A percentile compares a stretch with the other conserved stretches of the same genome.
phyloP scores from a whole-genome alignment of 2,113 vertebrate species.

The Pitta sordida region DNA sequence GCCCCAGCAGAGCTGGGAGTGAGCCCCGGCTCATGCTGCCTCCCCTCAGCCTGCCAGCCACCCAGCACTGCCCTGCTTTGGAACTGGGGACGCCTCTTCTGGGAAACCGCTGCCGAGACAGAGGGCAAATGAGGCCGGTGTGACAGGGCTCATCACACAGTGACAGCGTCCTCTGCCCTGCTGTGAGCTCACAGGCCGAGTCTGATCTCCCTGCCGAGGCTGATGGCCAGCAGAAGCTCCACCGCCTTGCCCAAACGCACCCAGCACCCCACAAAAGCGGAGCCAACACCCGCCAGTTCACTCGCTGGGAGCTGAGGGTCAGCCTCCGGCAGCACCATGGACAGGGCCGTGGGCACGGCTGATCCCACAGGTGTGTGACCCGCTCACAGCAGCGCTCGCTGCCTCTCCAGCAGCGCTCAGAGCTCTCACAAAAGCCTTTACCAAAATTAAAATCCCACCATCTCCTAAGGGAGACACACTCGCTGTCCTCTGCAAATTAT shows the following conservation, averaged over 20 bases:
- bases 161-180: not conserved
- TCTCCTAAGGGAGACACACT: not conserved
- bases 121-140: accelerated
- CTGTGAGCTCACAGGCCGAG: accelerated
- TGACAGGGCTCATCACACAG: no score
- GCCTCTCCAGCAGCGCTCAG: not conserved
- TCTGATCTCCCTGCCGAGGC: not conserved
- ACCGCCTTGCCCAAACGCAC: accelerated
- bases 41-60: accelerated
- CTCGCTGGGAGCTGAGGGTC: accelerated
- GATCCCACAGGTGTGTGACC: not conserved
- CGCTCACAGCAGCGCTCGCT: accelerated
- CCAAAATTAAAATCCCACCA: not conserved
- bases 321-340: accelerated
- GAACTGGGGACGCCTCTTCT: not conserved
- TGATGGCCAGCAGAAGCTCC: not conserved
- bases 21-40: accelerated
- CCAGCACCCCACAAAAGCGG: accelerated
- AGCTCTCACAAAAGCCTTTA: not conserved
- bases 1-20: not conserved
- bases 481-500: not conserved
- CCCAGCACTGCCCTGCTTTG: not conserved
- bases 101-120: accelerated
- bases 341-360: accelerated
- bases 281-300: accelerated